Evolutionary conservation across 2,113 vertebrate species (phyloP), one percentile per base, ranked within the genome.

Genomic region (Barbus barbus): DNA sequence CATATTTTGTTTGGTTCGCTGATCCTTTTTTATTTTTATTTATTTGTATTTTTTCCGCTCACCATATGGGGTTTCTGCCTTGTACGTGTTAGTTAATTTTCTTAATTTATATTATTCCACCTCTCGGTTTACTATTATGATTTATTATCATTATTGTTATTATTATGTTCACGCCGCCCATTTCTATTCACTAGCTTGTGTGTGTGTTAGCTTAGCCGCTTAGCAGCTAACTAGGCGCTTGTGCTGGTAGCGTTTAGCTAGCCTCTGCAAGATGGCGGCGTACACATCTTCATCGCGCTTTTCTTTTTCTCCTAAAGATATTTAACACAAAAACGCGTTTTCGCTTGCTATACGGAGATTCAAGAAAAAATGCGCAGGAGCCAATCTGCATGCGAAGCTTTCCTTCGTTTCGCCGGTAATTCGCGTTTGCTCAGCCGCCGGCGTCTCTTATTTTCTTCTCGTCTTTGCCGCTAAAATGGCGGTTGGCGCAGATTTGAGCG

Each of bases 211-310:
- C 74, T 69, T 75, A 86, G 71, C 38, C 5, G 24, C 71, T 46
- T 67, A 83, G 38, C 63, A 71, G 74, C 31, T 67, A 79, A 60
- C 48, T 4, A 16, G 8, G 24, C 48, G 22, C 13, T 9, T 33
- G 53, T 48, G 48, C 16, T 67, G 13, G 41, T 72, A 56, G 65
- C 28, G 48, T 16, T 58, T 71, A 71, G 78, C 60, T 67, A 80
- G 79, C 79, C 20, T 71, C 89, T 90, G 91, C 92, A 94, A 94
- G 93, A 95, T 95, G 94, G 94, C 93, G 93, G 92, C 92, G 89
- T 88, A 89, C 90, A 88, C 89, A 86, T 88, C 88, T 79, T 87
- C 85, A 84, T 87, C 75, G 69, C 41, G 86, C 85, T 83, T 61
- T 38, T 78, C 85, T 72, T 78, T 56, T 56, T 81, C 76, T 41